Evolutionary conservation across 2,113 vertebrate genomes (phyloP).

Genomic region (Hucho hucho): DNA sequence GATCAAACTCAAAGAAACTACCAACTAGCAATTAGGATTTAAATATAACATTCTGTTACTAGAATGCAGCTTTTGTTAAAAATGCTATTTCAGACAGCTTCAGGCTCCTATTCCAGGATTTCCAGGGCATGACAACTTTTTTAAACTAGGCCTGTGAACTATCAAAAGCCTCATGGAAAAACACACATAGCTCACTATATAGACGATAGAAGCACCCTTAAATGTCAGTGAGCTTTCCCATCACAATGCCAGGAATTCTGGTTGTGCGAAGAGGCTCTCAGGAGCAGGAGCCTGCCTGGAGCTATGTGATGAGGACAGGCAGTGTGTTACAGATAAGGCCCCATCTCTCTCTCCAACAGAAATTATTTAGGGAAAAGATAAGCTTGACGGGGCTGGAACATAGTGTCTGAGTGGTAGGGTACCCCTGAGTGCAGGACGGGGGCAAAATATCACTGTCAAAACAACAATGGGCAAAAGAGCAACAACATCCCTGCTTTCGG

Average conservation of each 20-base stretch:
- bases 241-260: constrained; percentile 64
- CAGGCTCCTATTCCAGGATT: not conserved
- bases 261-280: constrained; percentile 44
- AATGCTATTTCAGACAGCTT: not conserved
- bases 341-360: constrained; percentile 40
- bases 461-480: constrained; percentile 15
- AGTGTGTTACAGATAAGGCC: constrained; percentile 50
- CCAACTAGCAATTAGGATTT: constrained; percentile 14
- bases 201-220: constrained; percentile 20
- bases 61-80: not conserved
- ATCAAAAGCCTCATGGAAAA: not conserved
- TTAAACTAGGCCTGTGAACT: not conserved
- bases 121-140: not conserved
- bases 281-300: constrained; percentile 29
- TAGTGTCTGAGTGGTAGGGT: constrained; percentile 26
- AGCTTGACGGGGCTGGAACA: constrained; percentile 44
- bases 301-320: constrained; percentile 36
- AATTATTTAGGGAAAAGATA: constrained; percentile 67
- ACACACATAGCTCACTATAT: constrained; percentile 5
- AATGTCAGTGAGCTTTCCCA: constrained; percentile 44
- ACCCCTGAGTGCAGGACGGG: constrained; percentile 22
- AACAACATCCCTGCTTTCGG: not conserved
- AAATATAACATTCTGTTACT: constrained; percentile 13
- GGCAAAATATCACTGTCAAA: constrained; percentile 46
- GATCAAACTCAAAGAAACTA: constrained; percentile 7